Evolutionary conservation across 2,113 vertebrate species (phyloP), one percentile per base, ranked within the genome.

Genomic region (Ptychochromis oligacanthus): DNA sequence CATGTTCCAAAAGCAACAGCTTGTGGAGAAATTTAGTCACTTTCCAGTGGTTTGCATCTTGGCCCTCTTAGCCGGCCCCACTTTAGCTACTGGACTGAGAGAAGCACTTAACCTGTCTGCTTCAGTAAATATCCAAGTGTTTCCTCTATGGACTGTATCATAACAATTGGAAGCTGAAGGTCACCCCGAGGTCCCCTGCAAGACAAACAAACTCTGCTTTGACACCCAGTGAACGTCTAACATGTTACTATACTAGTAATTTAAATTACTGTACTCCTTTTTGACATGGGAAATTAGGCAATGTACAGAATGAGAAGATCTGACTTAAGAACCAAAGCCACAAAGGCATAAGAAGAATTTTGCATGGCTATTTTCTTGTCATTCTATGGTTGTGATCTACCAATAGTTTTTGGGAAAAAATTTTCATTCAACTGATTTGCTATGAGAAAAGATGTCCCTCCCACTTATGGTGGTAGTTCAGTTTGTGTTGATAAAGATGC

Each of bases 81-180:
- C 65, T 57, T 79, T 38, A 84, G 87, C 91, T 82, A 83, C 87
- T 59, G 89, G 79, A 80, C 54, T 79, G 55, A 55, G 18, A 82
- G 81, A 82, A 86, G 80, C 57, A 85, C 82, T 88, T 88, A 90
- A 93, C 90, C 89, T 88, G 84, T 75, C 84, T 65, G 86, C 34
- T 78, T 85, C 62, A 58, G 84, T 85, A 85, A 91, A 88, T 49
- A 88, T 82, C 85, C 79, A 75, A 86, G 54, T 76, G 80, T 64
- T 87, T 85, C 81, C 88, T 87, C 86, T 81, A 5, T 26, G 72
- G 91, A 87, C 86, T 31, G 7, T 9, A 83, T 60, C 58, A 70
- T 75, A 91, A 82, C 77, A 87, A 77, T 34, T 77, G 40, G 86
- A 88, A 89, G 84, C 86, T 36, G 31, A 36, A 70, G 31, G 65